Evolutionary conservation across 2,888 invertebrate species (phyloP), one percentile per base, ranked within the genome.

Genomic region (Eumerus sabulonum): DNA sequence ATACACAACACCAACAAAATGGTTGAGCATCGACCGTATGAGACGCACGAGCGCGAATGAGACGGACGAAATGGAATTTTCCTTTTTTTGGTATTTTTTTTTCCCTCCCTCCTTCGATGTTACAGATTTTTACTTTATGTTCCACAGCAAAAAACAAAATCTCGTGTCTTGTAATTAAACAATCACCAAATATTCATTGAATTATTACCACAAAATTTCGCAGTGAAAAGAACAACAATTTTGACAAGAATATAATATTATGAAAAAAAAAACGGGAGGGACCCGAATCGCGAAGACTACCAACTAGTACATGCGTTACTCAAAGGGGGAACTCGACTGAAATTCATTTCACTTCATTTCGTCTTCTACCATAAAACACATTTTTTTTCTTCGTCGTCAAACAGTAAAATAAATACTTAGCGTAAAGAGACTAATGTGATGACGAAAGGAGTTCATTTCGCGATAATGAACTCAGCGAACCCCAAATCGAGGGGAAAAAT

Each of bases 311-410:
- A 68, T 77, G 68, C 64, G 48, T 79, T 74, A 63, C 44, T 73
- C 73, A 79, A 74, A 73, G 73, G 79, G 79, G 73, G 68, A 79
- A 64, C 53, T 73, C 73, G 56, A 79, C 79, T 79, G 27, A 60
- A 76, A 68, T 79, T 79, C 73, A 70, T 79, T 73, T 62, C 36
- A 48, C 68, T 64, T 74, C 63, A 70, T 62, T 45, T 27, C 48
- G 27, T 27, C 42, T n/a, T n/a, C n/a, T n/a, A n/a, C n/a, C n/a
- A n/a, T n/a, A n/a, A n/a, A n/a, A n/a, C n/a, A n/a, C n/a, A n/a
- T n/a, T n/a, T n/a, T n/a, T n/a, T n/a, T n/a, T n/a, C n/a, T n/a
- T n/a, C n/a, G n/a, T n/a, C n/a, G n/a, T n/a, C 27, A 7, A 27
- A 27, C 27, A 27, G 27, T 27, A 27, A 27, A 27, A 27, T 27